Conservation (phyloP, 1,140 invertebrate species). For the Conus ventricosus region DNA sequence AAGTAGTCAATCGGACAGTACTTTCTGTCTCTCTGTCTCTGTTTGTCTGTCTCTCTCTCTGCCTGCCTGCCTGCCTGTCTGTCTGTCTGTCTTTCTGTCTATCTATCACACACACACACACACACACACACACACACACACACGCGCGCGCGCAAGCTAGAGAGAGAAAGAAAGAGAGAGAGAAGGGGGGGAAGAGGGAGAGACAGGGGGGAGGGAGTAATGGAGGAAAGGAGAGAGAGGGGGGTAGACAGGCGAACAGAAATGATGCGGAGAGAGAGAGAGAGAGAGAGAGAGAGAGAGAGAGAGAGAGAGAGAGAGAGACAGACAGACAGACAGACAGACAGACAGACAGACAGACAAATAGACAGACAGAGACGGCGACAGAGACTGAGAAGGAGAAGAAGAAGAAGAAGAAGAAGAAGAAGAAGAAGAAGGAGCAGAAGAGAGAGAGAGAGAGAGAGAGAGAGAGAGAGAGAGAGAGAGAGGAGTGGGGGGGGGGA, state of each 20-base stretch:
- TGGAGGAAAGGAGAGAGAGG: too few species aligned
- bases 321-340: not conserved
- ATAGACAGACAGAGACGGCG: not conserved
- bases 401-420: not conserved
- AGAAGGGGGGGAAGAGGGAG: too few species aligned
- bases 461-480: not conserved
- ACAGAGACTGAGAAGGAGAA: not conserved
- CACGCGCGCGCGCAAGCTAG: not conserved
- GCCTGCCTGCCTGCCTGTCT: too few species aligned
- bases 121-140: not conserved
- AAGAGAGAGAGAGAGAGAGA: not conserved
- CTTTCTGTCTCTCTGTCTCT: too few species aligned
- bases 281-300: conserved; percentile 8
- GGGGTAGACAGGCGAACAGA: not conserved
- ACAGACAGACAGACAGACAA: not conserved
- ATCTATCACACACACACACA: too few species aligned
- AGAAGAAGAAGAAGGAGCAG: not conserved
- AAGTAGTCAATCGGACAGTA: too few species aligned
- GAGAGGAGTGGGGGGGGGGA: too few species aligned
- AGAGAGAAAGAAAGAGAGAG: too few species aligned
- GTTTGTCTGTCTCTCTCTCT: too few species aligned
- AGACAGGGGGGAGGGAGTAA: too few species aligned
- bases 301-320: conserved; percentile 17
- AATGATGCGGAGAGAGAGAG: not conserved
- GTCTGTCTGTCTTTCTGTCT: too few species aligned